Conservation (phyloP, 2,888 invertebrate species). For the Meloe dianella region DNA sequence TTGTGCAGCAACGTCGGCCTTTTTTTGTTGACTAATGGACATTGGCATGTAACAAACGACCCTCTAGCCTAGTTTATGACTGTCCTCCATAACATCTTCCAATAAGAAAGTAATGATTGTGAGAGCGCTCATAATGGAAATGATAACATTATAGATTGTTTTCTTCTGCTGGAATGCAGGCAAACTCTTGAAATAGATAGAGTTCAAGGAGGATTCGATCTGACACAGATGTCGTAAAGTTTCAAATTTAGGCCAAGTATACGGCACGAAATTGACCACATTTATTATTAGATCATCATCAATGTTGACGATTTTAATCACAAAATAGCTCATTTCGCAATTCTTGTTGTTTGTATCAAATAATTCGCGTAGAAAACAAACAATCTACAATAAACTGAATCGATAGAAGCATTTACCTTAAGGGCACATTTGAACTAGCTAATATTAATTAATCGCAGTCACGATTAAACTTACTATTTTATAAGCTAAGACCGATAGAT, state of each 20-base stretch:
- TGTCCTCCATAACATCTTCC: conserved; percentile 29
- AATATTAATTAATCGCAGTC: neutral
- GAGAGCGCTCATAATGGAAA: conserved; percentile 38
- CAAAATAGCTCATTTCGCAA: neutral
- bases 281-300: neutral
- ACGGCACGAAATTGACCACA: neutral
- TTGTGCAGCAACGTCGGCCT: conserved; percentile 34
- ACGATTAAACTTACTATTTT: neutral
- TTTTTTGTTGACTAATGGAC: conserved; percentile 44
- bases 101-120: conserved; percentile 34
- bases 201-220: neutral
- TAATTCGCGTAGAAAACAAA: neutral
- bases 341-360: no score
- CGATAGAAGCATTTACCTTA: neutral
- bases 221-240: neutral
- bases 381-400: neutral
- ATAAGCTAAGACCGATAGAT: neutral
- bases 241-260: neutral
- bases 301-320: neutral
- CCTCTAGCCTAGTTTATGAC: conserved; percentile 36
- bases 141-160: neutral
- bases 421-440: neutral
- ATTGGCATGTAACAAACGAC: conserved; percentile 25
- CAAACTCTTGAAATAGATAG: neutral
- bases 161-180: neutral